Conservation (phyloP, 2,888 invertebrate species). For the Cephus nigrinus region DNA sequence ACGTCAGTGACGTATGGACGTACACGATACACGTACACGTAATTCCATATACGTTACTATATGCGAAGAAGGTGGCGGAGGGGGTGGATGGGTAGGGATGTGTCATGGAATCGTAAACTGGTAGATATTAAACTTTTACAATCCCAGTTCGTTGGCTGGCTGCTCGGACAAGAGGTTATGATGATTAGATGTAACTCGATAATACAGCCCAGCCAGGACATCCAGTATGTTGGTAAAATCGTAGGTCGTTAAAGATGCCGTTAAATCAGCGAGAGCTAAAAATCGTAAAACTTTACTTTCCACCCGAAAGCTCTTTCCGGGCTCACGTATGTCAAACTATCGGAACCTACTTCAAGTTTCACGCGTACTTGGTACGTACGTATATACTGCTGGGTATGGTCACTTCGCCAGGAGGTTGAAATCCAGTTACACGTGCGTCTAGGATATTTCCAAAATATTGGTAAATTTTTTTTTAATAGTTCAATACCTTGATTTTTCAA, state of each 20-base stretch:
- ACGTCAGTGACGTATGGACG: neutral
- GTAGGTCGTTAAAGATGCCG: slow-evolving; percentile 60
- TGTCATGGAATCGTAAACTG: slow-evolving; percentile 61
- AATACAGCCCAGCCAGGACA: slow-evolving; percentile 44
- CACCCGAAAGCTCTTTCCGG: neutral
- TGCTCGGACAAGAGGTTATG: slow-evolving; percentile 60
- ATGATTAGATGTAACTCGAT: slow-evolving; percentile 66
- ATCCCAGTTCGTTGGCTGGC: slow-evolving; percentile 49
- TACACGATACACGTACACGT: neutral
- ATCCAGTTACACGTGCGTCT: neutral
- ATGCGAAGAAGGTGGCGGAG: neutral
- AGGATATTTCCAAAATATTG: neutral
- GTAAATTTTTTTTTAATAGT: neutral
- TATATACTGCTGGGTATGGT: neutral
- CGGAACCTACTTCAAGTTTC: neutral
- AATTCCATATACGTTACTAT: neutral
- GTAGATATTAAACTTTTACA: slow-evolving; percentile 65
- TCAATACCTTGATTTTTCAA: too few relatives aligned
- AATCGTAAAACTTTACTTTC: slow-evolving; percentile 53
- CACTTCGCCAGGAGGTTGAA: neutral
- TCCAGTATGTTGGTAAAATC: slow-evolving; percentile 47
- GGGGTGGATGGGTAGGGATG: slow-evolving; percentile 28
- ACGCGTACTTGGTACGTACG: neutral
- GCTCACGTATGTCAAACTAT: neutral
- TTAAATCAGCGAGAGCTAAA: slow-evolving; percentile 61